Conservation (phyloP, 2,797 vertebrate genomes). For the Cynopterus sphinx region DNA sequence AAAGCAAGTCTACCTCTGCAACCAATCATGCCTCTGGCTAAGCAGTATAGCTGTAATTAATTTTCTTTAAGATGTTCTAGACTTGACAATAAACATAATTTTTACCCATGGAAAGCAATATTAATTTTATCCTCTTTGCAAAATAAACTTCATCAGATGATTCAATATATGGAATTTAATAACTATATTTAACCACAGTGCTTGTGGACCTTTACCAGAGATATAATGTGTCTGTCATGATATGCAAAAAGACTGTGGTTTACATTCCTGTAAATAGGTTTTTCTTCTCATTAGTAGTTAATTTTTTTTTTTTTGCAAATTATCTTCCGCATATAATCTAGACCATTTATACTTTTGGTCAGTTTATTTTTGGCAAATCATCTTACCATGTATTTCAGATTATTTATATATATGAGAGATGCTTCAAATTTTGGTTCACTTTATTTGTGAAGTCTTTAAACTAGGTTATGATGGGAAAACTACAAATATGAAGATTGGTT, state of each 20-base stretch:
- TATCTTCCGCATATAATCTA: not conserved
- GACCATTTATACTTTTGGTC: not conserved
- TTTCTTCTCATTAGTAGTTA: not conserved
- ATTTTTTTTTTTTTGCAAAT: not conserved
- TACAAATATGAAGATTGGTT: not conserved
- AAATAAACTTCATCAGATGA: not conserved
- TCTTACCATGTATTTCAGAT: not conserved
- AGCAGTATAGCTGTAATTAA: not conserved
- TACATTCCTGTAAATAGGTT: not conserved
- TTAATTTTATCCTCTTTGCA: not conserved
- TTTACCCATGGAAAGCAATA: not conserved
- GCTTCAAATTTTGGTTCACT: not conserved
- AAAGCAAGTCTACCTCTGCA: not conserved
- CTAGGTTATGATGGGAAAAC: not conserved
- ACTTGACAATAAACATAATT: not conserved
- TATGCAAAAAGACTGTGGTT: not conserved
- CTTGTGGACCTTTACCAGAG: not conserved
- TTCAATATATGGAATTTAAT: not conserved
- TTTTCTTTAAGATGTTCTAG: not conserved
- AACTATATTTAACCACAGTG: not conserved
- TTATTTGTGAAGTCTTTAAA: not conserved
- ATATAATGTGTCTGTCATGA: not conserved
- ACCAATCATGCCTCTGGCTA: not conserved
- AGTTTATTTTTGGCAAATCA: not conserved
- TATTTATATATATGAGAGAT: not conserved